A percentile compares a stretch with the other conserved stretches of the same genome.
Conservation (phyloP, 2,113 vertebrate species). For the Poicephalus meyeri region DNA sequence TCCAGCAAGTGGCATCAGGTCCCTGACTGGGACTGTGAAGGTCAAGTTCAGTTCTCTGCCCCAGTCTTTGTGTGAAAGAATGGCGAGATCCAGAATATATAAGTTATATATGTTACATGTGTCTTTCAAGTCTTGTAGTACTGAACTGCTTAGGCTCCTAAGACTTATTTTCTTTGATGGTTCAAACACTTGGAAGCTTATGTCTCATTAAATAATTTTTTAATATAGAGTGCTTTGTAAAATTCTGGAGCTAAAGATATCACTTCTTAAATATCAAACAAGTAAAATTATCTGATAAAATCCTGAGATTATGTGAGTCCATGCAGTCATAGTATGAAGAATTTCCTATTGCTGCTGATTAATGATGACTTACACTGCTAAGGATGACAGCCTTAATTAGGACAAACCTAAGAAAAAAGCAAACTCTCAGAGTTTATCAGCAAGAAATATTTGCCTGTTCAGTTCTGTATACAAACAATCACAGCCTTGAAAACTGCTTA, state of each 20-base stretch:
- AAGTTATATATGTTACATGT: neutral
- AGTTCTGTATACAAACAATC: neutral
- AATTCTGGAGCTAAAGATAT: neutral
- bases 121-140: neutral
- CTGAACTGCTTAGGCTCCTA: neutral
- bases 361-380: conserved; percentile 3
- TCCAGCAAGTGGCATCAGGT: neutral
- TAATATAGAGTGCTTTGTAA: neutral
- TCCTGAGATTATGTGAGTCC: neutral
- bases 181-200: neutral
- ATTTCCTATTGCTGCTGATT: conserved; percentile 19
- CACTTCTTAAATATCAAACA: neutral
- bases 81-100: neutral
- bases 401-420: neutral
- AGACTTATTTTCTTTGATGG: neutral
- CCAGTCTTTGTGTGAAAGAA: neutral
- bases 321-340: neutral
- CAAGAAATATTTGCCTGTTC: neutral
- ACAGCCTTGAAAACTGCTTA: neutral
- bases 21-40: neutral
- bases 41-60: neutral
- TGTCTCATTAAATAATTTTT: neutral
- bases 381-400: conserved; percentile 17
- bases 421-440: neutral
- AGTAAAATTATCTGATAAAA: neutral